These are phyloP conservation scores for Octodon degus DNA, from an alignment of 2,113 vertebrate species.

Conservation along the genomic window DNA sequence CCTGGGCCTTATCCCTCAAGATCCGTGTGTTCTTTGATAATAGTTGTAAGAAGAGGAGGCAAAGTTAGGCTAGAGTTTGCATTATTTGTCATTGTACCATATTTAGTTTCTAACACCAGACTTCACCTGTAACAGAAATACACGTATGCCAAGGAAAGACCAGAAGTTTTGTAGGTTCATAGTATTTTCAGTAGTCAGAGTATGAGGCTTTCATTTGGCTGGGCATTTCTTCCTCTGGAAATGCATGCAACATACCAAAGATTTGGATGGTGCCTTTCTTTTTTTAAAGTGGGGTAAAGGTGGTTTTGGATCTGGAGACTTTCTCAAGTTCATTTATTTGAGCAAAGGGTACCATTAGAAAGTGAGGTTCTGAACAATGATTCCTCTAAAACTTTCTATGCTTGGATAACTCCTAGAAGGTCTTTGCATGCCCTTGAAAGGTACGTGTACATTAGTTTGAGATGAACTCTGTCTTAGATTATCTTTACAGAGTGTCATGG, in stretches of 20 bases:
- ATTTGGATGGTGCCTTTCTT: conserved; percentile 43
- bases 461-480: conserved; percentile 23
- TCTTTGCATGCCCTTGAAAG: not conserved
- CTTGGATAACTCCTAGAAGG: not conserved
- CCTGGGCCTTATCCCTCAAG: conserved; percentile 35
- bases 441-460: conserved; percentile 2
- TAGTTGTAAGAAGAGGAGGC: conserved; percentile 53
- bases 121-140: conserved; percentile 38
- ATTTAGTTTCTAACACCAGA: conserved; percentile 18
- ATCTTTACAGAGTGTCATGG: conserved; percentile 33
- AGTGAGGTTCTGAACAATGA: conserved; percentile 23
- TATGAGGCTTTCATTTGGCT: conserved; percentile 8
- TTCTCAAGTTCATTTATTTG: conserved; percentile 15
- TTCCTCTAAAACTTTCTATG: conserved; percentile 44
- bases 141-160: not conserved
- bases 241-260: not conserved
- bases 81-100: not conserved
- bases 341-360: conserved; percentile 32
- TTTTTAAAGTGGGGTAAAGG: not conserved
- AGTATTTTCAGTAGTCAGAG: not conserved
- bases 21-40: conserved; percentile 52
- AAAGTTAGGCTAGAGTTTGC: conserved; percentile 58
- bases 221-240: not conserved
- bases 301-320: not conserved
- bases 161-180: not conserved